Percentiles rank a stretch among this genome's conserved stretches.
phyloP scores from a whole-genome alignment of 37 sponge, comb jelly and placozoan genomes.

The Chondrilla cf. caribensis region DNA sequence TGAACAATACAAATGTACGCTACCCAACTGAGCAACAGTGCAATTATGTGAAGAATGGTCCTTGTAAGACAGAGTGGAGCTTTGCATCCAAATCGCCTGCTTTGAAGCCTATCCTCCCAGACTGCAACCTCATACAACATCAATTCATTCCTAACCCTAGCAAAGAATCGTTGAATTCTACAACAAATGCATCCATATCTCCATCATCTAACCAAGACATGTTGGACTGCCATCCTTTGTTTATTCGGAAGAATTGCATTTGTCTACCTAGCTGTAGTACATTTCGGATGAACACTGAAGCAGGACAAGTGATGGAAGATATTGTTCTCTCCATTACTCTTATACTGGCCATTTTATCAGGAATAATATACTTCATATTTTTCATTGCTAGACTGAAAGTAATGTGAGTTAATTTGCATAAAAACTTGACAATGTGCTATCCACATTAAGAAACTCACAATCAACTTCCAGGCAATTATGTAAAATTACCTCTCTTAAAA shows the following conservation, averaged over 20 bases:
- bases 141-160: too few species aligned
- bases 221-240: background rate
- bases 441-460: too few species aligned
- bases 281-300: slow-evolving; percentile 5
- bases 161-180: too few species aligned
- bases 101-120: background rate
- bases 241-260: background rate
- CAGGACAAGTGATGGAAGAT: slow-evolving; percentile 5
- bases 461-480: too few species aligned
- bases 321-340: background rate
- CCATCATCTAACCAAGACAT: too few species aligned
- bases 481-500: too few species aligned
- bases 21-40: background rate
- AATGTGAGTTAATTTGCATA: slow-evolving; percentile 13
- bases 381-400: background rate
- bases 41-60: background rate
- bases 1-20: background rate
- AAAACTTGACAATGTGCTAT: too few species aligned
- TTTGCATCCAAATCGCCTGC: background rate
- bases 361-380: background rate
- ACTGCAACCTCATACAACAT: background rate
- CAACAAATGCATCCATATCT: too few species aligned
- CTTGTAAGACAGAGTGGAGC: background rate
- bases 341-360: background rate
- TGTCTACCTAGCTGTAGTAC: slow-evolving; percentile 2